phyloP scores from a whole-genome alignment of 2,888 invertebrate genomes.

The Tenthredo notha region DNA sequence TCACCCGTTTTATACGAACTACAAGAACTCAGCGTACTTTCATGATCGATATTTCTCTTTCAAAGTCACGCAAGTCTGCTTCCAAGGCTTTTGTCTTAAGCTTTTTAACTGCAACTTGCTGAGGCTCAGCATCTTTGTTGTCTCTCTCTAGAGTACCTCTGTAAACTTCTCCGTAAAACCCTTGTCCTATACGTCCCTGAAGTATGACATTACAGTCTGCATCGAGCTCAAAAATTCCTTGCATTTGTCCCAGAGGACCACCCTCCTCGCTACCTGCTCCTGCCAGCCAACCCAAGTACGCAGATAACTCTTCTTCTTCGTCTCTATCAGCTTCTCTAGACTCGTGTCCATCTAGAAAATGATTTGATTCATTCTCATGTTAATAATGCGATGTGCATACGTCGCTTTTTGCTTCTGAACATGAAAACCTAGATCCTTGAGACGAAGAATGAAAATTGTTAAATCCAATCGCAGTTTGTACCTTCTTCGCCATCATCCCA shows the following conservation, averaged over 20 bases:
- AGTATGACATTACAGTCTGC: slow-evolving; percentile 82
- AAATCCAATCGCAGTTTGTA: slow-evolving; percentile 53
- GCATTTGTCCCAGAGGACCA: slow-evolving; percentile 76
- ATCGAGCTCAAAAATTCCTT: slow-evolving; percentile 81
- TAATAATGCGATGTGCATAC: neutral
- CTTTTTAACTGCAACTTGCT: slow-evolving; percentile 85
- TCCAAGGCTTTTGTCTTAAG: slow-evolving; percentile 80
- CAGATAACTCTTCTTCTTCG: slow-evolving; percentile 68
- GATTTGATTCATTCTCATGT: neutral
- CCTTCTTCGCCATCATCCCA: slow-evolving; percentile 72
- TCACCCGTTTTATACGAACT: neutral
- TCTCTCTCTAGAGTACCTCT: slow-evolving; percentile 85
- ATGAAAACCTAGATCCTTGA: neutral
- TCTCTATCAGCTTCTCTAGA: slow-evolving; percentile 63
- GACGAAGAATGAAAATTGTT: neutral
- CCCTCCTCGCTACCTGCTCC: slow-evolving; percentile 61
- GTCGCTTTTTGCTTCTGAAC: neutral
- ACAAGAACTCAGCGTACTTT: slow-evolving; percentile 80
- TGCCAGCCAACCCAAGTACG: slow-evolving; percentile 68
- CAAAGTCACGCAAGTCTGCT: slow-evolving; percentile 85
- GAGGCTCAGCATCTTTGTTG: slow-evolving; percentile 78
- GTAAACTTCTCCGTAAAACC: slow-evolving; percentile 93
- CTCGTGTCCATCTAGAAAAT: slow-evolving; percentile 59
- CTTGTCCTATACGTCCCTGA: slow-evolving; percentile 85
- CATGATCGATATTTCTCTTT: slow-evolving; percentile 93